Base-by-base conservation (phyloP, 2,113 vertebrate species). In the Carollia perspicillata region DNA sequence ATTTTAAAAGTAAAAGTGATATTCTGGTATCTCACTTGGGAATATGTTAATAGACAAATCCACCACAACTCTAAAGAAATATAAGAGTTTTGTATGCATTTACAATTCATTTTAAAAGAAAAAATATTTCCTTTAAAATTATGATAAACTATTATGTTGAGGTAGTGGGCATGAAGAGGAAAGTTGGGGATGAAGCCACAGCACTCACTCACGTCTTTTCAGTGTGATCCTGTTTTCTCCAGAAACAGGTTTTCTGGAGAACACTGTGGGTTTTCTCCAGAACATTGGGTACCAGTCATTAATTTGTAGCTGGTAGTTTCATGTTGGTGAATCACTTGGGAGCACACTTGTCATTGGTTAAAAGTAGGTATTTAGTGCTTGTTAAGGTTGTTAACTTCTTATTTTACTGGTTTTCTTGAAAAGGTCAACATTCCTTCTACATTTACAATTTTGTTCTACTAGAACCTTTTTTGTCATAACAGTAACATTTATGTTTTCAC, bases 291-390 rank as follows among this genome's bases (percentile, higher is more conserved):
- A 28, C 80, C 66, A 26, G 58, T 71, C 40, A 77, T 60, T 92
- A 51, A 92, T 78, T 95, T 90, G 78, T 80, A 60, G 47, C 74
- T 72, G 35, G 63, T 58, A 68, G 51, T 94, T 68, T 77, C 53
- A 65, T 88, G 60, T 69, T 69, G 20, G 49, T 95, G 91, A 85
- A 53, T 93, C 83, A 87, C 87, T 84, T 84, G 66, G 71, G 88
- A 90, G 40, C 60, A 90, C 4, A 72, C 40, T 72, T 83, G 18
- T 89, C 40, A 40, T 17, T 14, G 16, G 55, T 44, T 84, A 90
- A 80, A 75, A 92, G 90, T 79, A 58, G 30, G 23, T 71, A 75
- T 65, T 42, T 92, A 16, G 23, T 84, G 14, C 20, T 90, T 72
- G 3, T 63, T 88, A 86, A 91, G 35, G 13, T 58, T 79, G 40